Conservation (phyloP, 2,113 vertebrate genomes). For the Meles meles region DNA sequence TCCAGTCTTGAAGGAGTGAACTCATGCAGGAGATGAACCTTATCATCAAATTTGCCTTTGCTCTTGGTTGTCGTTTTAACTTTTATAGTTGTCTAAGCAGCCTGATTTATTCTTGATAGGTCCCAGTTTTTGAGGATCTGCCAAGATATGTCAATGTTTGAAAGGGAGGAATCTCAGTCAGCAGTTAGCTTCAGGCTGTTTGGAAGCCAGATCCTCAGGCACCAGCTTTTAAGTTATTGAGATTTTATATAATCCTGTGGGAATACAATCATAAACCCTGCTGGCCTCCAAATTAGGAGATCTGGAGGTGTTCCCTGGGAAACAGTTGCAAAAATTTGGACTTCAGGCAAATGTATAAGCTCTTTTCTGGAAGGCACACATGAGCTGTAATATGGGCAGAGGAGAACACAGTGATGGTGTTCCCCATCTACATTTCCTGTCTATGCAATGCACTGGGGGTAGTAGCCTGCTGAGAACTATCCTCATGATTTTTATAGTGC, state of each 20-base stretch:
- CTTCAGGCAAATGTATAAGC: background rate
- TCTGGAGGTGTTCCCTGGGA: background rate
- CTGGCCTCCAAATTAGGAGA: background rate
- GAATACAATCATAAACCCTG: background rate
- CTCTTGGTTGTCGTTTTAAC: background rate
- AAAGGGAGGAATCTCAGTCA: background rate
- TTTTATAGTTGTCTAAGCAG: background rate
- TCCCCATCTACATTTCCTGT: background rate
- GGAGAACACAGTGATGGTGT: background rate
- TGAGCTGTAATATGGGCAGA: background rate
- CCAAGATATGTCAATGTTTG: background rate
- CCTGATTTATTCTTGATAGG: background rate
- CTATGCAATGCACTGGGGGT: background rate
- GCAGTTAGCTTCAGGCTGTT: background rate
- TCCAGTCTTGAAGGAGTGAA: background rate
- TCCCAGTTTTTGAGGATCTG: background rate
- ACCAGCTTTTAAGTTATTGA: background rate
- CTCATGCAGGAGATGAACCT: background rate
- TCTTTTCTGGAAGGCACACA: background rate
- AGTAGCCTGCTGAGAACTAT: background rate
- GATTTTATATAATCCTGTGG: background rate
- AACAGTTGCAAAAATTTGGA: background rate
- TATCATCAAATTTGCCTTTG: background rate
- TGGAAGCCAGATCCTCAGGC: background rate
- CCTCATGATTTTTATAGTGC: background rate